Evolutionary conservation across 2,113 vertebrate genomes (phyloP).

Genomic region (Dipodomys stephensi): DNA sequence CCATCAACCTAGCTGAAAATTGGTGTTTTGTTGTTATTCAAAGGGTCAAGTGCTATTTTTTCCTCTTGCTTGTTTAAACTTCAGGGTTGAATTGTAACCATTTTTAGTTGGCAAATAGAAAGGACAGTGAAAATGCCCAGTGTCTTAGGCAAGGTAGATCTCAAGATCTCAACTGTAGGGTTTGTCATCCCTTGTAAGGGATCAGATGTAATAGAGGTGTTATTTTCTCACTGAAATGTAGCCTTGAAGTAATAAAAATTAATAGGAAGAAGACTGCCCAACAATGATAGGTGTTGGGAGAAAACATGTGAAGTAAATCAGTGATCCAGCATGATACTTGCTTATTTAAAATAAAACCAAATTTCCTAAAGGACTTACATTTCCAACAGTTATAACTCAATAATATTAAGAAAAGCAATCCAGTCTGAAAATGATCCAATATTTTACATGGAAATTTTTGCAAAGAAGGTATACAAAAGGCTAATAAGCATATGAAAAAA

Average conservation of each 20-base stretch:
- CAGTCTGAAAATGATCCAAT: neutral
- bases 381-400: neutral
- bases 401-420: slow-evolving; percentile 45
- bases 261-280: neutral
- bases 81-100: neutral
- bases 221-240: slow-evolving; percentile 1
- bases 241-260: slow-evolving; percentile 1
- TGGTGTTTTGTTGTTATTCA: neutral
- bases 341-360: neutral
- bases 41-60: neutral
- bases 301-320: slow-evolving; percentile 33
- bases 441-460: slow-evolving; percentile 18
- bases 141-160: neutral
- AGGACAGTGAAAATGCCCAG: neutral
- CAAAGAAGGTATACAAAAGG: neutral
- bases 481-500: neutral
- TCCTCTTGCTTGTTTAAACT: slow-evolving; percentile 4
- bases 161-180: neutral
- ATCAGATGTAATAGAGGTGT: neutral
- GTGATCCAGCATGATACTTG: neutral
- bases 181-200: neutral
- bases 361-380: neutral
- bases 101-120: slow-evolving; percentile 16
- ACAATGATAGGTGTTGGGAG: neutral
- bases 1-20: neutral